Conservation (phyloP, 2,888 invertebrate species). For the Argynnis bischoffii region DNA sequence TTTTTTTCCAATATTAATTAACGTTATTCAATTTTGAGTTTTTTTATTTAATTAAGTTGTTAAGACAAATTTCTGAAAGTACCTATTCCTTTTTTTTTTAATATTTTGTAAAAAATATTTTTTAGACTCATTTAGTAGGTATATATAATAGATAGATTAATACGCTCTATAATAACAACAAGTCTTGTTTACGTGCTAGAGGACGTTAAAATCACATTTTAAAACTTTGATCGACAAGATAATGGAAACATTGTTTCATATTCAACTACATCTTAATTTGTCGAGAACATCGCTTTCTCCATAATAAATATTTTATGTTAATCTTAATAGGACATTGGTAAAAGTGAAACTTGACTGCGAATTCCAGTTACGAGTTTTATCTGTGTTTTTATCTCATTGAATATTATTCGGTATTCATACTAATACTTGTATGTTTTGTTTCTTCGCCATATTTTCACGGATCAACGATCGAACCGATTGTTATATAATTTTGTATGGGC, state of each 20-base stretch:
- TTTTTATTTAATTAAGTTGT: no score
- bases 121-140: no score
- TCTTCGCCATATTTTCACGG: not conserved
- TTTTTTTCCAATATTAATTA: no score
- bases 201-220: not conserved
- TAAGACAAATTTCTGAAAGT: no score
- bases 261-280: slow-evolving; percentile 10
- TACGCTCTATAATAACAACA: no score
- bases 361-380: slow-evolving; percentile 6
- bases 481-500: no score
- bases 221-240: not conserved
- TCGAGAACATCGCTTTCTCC: slow-evolving; percentile 12
- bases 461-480: no score
- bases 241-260: not conserved
- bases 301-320: slow-evolving; percentile 18
- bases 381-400: slow-evolving; percentile 17
- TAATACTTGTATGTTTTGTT: slow-evolving; percentile 5
- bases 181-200: no score
- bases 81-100: no score
- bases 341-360: slow-evolving; percentile 16
- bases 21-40: no score
- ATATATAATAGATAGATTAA: no score
- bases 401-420: not conserved
- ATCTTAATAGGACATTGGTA: slow-evolving; percentile 17
- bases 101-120: no score